Conservation (phyloP, 2,888 invertebrate genomes). For the Nasonovia ribisnigri region DNA sequence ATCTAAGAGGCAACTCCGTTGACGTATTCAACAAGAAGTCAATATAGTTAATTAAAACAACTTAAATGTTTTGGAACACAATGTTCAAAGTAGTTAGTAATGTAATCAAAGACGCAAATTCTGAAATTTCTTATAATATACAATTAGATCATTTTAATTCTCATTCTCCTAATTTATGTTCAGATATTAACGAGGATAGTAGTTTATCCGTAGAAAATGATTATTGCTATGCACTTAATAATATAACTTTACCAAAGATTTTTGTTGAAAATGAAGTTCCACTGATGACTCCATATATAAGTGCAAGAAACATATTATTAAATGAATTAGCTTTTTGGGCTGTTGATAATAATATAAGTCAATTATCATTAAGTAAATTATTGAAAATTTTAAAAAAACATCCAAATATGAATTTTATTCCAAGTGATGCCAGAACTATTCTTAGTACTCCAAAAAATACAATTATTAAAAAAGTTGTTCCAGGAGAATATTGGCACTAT, state of each 20-base stretch:
- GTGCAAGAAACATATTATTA: neutral
- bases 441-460: neutral
- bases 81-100: neutral
- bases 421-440: neutral
- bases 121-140: too few species aligned
- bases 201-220: too few species aligned
- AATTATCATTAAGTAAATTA: neutral
- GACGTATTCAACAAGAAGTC: neutral
- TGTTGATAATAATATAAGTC: neutral
- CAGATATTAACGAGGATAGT: too few species aligned
- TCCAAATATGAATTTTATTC: neutral
- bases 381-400: neutral
- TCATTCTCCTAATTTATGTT: too few species aligned
- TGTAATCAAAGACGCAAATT: too few species aligned
- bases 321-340: neutral
- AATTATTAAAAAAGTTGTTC: neutral
- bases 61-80: neutral
- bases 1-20: neutral
- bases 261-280: neutral
- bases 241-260: neutral
- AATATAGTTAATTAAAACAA: neutral
- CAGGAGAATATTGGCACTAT: neutral
- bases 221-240: neutral
- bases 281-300: conserved; percentile 2
- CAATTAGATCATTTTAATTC: too few species aligned